These are phyloP conservation scores for Anableps anableps DNA, from an alignment of 2,797 vertebrate species.

Conservation along the genomic window DNA sequence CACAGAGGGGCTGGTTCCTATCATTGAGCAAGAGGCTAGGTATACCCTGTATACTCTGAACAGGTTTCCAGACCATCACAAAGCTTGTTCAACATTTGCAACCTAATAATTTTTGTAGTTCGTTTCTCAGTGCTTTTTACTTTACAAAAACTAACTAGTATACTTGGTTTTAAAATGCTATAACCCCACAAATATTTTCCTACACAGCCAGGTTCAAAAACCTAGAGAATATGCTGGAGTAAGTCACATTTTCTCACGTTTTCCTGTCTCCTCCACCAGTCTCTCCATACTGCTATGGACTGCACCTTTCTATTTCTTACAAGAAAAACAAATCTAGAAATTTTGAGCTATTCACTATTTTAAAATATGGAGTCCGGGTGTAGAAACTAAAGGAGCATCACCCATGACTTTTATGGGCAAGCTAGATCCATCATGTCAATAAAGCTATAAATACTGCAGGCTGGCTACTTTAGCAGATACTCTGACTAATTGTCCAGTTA, in stretches of 20 bases:
- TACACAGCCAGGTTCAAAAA: neutral
- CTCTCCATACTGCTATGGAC: neutral
- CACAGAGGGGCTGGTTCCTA: neutral
- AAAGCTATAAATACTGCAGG: neutral
- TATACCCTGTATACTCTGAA: too few relatives aligned
- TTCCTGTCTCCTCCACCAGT: neutral
- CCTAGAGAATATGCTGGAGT: neutral
- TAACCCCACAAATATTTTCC: neutral
- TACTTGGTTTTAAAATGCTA: neutral
- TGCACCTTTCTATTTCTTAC: neutral
- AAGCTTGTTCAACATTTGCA: neutral
- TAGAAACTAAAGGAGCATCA: neutral
- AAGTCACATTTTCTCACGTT: neutral
- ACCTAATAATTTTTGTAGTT: neutral
- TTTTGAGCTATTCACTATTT: neutral
- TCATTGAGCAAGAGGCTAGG: neutral
- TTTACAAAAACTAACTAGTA: constrained; percentile 15
- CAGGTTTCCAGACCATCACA: too few relatives aligned
- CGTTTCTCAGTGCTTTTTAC: constrained; percentile 26
- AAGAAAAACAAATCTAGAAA: neutral
- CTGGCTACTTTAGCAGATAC: neutral
- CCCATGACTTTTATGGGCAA: neutral
- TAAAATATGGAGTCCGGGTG: neutral
- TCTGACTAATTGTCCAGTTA: neutral
- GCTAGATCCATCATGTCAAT: neutral